Base-by-base conservation (phyloP, 2,888 invertebrate species). In the Andrena hattorfiana region DNA sequence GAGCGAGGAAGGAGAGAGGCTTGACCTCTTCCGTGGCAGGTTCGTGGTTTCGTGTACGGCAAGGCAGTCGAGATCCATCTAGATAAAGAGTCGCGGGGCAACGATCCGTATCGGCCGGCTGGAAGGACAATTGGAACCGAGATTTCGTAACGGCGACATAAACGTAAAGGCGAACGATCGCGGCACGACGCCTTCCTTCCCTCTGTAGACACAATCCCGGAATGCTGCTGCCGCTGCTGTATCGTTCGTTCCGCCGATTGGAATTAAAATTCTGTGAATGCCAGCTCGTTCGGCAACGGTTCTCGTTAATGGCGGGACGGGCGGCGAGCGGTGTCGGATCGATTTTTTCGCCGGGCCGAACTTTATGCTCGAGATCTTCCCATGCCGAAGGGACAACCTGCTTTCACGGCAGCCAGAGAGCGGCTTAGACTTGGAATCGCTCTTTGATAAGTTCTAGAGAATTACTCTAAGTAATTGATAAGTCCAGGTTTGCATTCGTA, bases 251-350 rank as follows among this genome's bases (percentile, higher is more conserved):
- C 60, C 68, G 81, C 51, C 83, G 77, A 77, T 81, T 64, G 81
- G 85, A 88, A 88, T 85, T 83, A 88, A 88, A 86, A 87, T 88
- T 88, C 77, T 85, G 83, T 77, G 85, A 85, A 85, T 85, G 79
- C 82, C 85, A 35, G 56, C 62, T 74, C 35, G 67, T 68, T 66
- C 48, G 64, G 56, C 66, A 63, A 75, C 81, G 81, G 48, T 81
- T 81, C 73, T 81, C 67, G 71, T 80, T 80, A 80, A 80, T 80
- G 80, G 80, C 13, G 16, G 56, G 54, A 30, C 28, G 10, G 70
- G 62, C 54, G 80, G 62, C 49, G 60, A 62, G 49, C 80, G 72
- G 67, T 60, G 60, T 77, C 70, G 77, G 62, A 72, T 81, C 81
- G 81, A 81, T 78, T 59, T 84, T 76, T 69, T 75, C 54, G 35